Base-by-base conservation (phyloP, 2,113 vertebrate species). In the Syngnathus scovelli region DNA sequence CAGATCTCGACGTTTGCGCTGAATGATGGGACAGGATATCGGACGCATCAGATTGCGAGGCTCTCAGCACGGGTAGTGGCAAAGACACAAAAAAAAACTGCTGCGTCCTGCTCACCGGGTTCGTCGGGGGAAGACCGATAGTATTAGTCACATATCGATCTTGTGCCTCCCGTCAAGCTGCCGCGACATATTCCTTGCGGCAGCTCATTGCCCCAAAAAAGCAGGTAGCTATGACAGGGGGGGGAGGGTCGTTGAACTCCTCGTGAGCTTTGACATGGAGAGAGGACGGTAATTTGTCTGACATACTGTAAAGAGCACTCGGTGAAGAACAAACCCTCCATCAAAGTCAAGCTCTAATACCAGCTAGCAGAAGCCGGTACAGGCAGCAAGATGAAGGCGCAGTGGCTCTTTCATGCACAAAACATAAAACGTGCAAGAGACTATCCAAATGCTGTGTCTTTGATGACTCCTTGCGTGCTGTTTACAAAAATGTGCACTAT, bases 111-210 rank as follows among this genome's bases (percentile, higher is more conserved):
- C 41, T 21, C 3, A 21, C 27, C 2, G 6, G 61, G 41, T 46
- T 62, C 71, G 61, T 69, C 64, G 69, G 78, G 72, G 75, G 74
- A 83, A 76, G 77, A 82, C 62, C 77, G 78, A 84, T 86, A 80
- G 73, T 77, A 88, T 89, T 89, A 89, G 82, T 83, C 75, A 71
- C 79, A 75, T 86, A 90, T 90, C 69, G 85, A 89, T 89, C 84
- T 72, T 33, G 67, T 41, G 59, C 39, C n/a, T 62, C 21, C 21
- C 41, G 41, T 44, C 61, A 80, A 88, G 73, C 78, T 66, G 51
- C 62, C 60, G 43, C 76, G 64, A 65, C 59, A 16, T 85, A 84
- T 87, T 87, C 78, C 84, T 71, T 76, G 87, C 87, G 80, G 80
- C 71, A 61, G 81, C 70, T 76, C 67, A 62, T 72, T 71, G 58